Evolutionary conservation across 2,797 vertebrate species (phyloP), one percentile per base, ranked within the genome.

Genomic region (Neomorphus geoffroyi): DNA sequence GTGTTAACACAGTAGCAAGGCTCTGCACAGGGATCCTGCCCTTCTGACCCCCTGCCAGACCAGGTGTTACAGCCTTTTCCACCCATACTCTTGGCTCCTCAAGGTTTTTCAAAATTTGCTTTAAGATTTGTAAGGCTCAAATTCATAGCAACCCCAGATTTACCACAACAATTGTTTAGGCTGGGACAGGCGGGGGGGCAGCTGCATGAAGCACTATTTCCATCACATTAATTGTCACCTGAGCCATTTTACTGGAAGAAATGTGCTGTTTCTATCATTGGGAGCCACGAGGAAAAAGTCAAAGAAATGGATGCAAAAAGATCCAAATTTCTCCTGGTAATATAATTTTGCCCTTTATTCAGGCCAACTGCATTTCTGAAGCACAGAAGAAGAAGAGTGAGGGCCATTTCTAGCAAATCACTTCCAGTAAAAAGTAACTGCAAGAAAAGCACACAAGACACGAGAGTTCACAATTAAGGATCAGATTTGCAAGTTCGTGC

Each of bases 191-290:
- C 64, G 48, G 83, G 67, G 54, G 48, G 84, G 33, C 83, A 61
- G 72, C 3, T 65, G 87, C 54, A 43, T 18, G 39, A 90, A 88
- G 75, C 71, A 87, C 70, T 89, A 81, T 78, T 96, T 82, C 91
- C 88, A 92, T 50, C 83, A 88, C 51, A 26, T 54, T 72, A 78
- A 92, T 66, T 79, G 88, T 56, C 96, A 95, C 96, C 92, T 93
- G 90, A 96, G 92, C 93, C 93, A 69, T 91, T 96, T 85, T 53
- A 94, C 96, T 95, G 88, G 90, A 97, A 96, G 93, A 93, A 96
- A 96, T 46, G 51, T 4, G 64, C 88, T 74, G 39, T 70, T 90
- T 65, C 93, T 66, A 16, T 88, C 80, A 33, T 2, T 78, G 87
- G 88, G 53, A 94, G 50, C 84, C 92, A 79, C 27, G 16, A 94